These are phyloP conservation scores for Penaeus vannamei DNA, from an alignment of 1,140 invertebrate genomes.

Conservation along the genomic window DNA sequence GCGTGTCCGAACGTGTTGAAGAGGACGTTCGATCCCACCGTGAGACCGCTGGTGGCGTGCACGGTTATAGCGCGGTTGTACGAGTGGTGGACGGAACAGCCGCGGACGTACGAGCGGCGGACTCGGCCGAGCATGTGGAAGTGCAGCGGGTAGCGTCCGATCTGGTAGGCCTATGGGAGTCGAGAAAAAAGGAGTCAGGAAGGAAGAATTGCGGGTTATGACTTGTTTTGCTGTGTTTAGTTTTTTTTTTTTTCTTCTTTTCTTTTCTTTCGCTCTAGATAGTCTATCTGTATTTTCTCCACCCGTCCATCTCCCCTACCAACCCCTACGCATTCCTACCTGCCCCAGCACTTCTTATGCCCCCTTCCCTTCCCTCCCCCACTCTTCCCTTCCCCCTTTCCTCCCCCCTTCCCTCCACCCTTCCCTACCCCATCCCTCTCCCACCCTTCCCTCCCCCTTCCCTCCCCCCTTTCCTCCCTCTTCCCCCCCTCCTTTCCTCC, in stretches of 20 bases:
- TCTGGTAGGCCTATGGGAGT: constrained; percentile 16
- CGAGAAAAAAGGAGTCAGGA: too few relatives aligned
- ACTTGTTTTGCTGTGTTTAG: too few relatives aligned
- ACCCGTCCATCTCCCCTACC: too few relatives aligned
- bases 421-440: not conserved
- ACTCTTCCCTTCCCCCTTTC: not conserved
- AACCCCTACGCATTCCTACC: not conserved
- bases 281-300: not conserved
- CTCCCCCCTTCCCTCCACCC: constrained; percentile 20
- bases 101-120: constrained; percentile 23
- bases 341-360: not conserved
- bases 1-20: constrained; percentile 32
- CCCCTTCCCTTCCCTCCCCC: not conserved
- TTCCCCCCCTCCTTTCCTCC: not conserved
- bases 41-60: constrained; percentile 4
- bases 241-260: too few relatives aligned
- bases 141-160: constrained; percentile 46
- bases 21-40: constrained; percentile 32
- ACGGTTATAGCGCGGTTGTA: constrained; percentile 44
- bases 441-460: constrained; percentile 33
- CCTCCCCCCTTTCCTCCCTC: not conserved
- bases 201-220: too few relatives aligned
- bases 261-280: not conserved
- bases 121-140: constrained; percentile 33
- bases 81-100: constrained; percentile 30